Evolutionary conservation across 2,113 vertebrate genomes (phyloP), one percentile per base, ranked within the genome.

Genomic region (Amphiprion ocellaris): DNA sequence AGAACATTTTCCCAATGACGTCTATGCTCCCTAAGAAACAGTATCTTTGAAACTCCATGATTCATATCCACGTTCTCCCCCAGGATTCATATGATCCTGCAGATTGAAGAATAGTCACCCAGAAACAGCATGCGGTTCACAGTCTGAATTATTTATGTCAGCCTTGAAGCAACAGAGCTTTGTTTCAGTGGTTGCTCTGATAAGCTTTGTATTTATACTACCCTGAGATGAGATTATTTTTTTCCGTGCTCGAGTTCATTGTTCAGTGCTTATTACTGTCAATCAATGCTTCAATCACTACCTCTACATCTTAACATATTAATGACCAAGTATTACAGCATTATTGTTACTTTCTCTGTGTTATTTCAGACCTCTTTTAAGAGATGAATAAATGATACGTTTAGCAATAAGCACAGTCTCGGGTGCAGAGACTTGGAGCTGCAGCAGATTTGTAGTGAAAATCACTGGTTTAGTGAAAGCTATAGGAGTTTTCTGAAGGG

Each of bases 261-360:
- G 82, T 90, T 84, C 60, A 81, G 82, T 90, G 82, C 89, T 85
- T 88, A 78, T 91, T 75, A 69, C 70, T 85, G 63, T 88, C 84
- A 77, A 86, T 90, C 85, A 89, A 82, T 86, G 81, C 86, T 88
- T 92, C 81, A 88, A 92, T 93, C 91, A 92, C 92, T 93, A 93
- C 92, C 92, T 93, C 92, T 93, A 66, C 87, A 80, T 88, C 67
- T 60, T 46, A 81, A 69, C 52, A 84, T 81, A 75, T 77, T 91
- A 90, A 90, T 89, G 82, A 87, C 85, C 82, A 87, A 85, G 85
- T 88, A 87, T 90, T 87, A 87, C 77, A 85, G 70, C 76, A 74
- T 85, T 86, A 50, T 88, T 87, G 66, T 86, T 88, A 84, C 67
- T 82, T 82, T 81, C 64, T 69, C 39, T 80, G 80, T 81, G 55